phyloP scores from a whole-genome alignment of 2,113 vertebrate species.

The Lophura nycthemera region DNA sequence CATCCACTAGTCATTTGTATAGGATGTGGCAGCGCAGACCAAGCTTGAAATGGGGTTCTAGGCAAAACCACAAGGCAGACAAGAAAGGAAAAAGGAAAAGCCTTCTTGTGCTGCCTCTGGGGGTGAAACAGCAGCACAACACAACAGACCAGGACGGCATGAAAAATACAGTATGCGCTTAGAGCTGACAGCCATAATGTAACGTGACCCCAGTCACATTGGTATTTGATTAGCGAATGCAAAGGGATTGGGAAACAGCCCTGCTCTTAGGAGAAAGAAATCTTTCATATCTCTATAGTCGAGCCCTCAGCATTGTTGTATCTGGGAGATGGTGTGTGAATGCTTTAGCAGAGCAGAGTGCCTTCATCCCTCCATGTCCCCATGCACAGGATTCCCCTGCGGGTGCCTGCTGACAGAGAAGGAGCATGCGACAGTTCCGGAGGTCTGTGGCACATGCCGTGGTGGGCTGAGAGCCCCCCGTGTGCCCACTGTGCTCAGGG shows the following conservation, averaged over 20 bases:
- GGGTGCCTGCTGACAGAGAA: not conserved
- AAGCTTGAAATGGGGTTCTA: not conserved
- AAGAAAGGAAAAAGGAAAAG: not conserved
- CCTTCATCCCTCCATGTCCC: not conserved
- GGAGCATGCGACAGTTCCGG: not conserved
- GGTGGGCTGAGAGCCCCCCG: not conserved
- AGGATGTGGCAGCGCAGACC: not conserved
- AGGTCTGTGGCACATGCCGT: not conserved
- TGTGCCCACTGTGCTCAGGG: not conserved
- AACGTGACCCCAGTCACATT: conserved; percentile 56
- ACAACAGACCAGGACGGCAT: conserved; percentile 2
- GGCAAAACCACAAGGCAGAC: not conserved
- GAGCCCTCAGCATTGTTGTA: conserved; percentile 14
- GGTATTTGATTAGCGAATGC: conserved; percentile 56
- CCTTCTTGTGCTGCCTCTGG: not conserved
- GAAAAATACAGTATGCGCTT: conserved; percentile 42
- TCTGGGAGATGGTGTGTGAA: conserved; percentile 13
- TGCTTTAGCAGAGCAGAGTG: not conserved
- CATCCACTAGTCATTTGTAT: not conserved
- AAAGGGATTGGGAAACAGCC: conserved; percentile 11
- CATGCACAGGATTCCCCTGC: not conserved
- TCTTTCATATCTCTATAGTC: conserved; percentile 26
- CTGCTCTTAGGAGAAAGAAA: conserved; percentile 45
- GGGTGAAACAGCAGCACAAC: conserved; percentile 5
- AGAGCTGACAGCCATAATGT: conserved; percentile 44